Percentiles rank a stretch among this genome's conserved stretches.
Evolutionary conservation across 1,140 invertebrate species (phyloP).

Genomic region (Drosophila sechellia): DNA sequence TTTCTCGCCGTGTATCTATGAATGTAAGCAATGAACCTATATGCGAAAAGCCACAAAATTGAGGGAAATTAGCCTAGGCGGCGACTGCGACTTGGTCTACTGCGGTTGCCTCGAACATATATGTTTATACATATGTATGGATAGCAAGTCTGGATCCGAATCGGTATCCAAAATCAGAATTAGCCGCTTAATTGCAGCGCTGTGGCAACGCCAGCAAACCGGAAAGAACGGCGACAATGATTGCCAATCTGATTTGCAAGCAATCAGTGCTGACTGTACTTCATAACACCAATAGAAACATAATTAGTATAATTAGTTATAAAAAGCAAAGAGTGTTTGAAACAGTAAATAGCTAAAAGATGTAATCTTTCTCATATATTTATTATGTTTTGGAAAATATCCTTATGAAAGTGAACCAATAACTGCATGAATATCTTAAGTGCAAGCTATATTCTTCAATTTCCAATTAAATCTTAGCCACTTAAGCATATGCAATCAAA

Average conservation of each 20-base stretch:
- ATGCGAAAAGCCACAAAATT: constrained; percentile 62
- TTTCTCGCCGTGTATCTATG: constrained; percentile 10
- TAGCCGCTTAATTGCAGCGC: constrained; percentile 54
- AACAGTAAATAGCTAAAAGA: no score
- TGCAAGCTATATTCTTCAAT: no score
- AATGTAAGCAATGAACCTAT: constrained; percentile 20
- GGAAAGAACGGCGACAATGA: constrained; percentile 29
- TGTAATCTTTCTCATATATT: no score
- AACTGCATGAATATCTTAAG: no score
- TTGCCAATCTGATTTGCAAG: constrained; percentile 8
- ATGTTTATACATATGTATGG: background rate
- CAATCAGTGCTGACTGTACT: constrained; percentile 11
- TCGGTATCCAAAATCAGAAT: constrained; percentile 16
- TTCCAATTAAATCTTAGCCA: no score
- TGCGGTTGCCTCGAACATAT: constrained; percentile 2
- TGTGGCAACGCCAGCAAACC: constrained; percentile 54
- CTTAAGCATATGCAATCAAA: no score
- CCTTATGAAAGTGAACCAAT: no score
- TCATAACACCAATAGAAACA: no score
- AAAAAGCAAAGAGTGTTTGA: no score
- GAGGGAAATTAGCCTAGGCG: constrained; percentile 53
- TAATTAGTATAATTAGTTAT: background rate
- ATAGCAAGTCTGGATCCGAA: constrained; percentile 38
- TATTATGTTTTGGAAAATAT: no score
- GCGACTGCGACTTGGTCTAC: background rate